Percentiles rank a stretch among this genome's conserved stretches.
phyloP scores from a whole-genome alignment of 2,797 vertebrate species.

The Xiphorhynchus erythropygius region DNA sequence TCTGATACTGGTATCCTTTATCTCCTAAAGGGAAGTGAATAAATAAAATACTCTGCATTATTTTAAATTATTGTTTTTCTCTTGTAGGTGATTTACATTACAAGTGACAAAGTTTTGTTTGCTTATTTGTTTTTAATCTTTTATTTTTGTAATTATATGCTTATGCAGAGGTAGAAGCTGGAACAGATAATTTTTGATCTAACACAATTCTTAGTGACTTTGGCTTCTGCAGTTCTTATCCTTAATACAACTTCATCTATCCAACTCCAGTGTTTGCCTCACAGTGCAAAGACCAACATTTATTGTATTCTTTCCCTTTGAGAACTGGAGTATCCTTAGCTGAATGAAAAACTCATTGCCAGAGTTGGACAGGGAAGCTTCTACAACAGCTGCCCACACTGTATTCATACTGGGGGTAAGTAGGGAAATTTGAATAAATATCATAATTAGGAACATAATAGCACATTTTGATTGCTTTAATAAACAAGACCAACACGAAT shows the following conservation, averaged over 20 bases:
- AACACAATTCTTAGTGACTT: neutral
- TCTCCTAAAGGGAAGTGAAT: neutral
- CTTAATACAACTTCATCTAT: neutral
- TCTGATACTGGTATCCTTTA: neutral
- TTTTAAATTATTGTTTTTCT: neutral
- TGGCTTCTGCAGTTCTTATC: neutral
- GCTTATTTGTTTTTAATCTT: neutral
- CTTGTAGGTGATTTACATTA: neutral
- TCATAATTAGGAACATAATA: constrained; percentile 54
- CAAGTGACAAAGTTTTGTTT: neutral
- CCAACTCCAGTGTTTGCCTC: neutral
- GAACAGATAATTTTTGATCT: neutral
- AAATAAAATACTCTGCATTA: neutral
- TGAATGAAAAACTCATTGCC: neutral
- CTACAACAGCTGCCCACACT: constrained; percentile 19
- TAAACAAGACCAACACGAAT: constrained; percentile 56
- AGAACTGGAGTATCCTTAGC: neutral
- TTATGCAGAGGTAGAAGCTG: neutral
- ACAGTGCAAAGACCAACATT: neutral
- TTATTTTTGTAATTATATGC: neutral
- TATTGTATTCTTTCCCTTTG: neutral
- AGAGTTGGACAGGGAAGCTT: neutral
- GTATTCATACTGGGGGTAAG: constrained; percentile 32
- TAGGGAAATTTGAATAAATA: constrained; percentile 57
- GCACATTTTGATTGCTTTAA: constrained; percentile 56